These are phyloP conservation scores for Callimorpha dominula DNA, from an alignment of 2,888 invertebrate genomes.

Conservation along the genomic window DNA sequence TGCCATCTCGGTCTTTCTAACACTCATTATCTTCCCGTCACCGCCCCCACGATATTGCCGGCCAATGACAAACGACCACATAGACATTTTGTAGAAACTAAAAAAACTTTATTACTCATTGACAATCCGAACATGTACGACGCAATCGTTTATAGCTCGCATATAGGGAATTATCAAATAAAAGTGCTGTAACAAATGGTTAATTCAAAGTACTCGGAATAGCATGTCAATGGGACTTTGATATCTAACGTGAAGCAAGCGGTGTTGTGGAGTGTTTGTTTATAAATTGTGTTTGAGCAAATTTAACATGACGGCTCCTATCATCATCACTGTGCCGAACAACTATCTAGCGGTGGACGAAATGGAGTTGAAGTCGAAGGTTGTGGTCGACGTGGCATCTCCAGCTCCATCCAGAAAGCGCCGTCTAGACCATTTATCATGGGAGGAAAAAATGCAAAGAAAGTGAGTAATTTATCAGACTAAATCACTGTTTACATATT, in stretches of 20 bases:
- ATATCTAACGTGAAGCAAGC: conserved; percentile 45
- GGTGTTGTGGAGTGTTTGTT: conserved; percentile 64
- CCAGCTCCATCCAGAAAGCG: conserved; percentile 87
- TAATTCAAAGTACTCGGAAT: conserved; percentile 50
- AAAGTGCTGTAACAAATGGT: conserved; percentile 68
- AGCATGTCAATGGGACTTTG: conserved; percentile 71
- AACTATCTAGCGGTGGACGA: conserved; percentile 77
- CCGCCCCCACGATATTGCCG: conserved; percentile 59
- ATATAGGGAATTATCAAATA: conserved; percentile 65
- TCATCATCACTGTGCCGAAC: conserved; percentile 84
- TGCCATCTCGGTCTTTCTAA: conserved; percentile 48
- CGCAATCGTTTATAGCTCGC: conserved; percentile 70
- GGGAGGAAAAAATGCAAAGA: conserved; percentile 95
- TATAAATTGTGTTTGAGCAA: conserved; percentile 58
- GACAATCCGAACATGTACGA: conserved; percentile 76
- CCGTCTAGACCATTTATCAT: conserved; percentile 92
- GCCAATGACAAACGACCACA: conserved; percentile 77
- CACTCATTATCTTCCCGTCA: conserved; percentile 40
- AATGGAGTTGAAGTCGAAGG: conserved; percentile 66
- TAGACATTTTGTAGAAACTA: conserved; percentile 67
- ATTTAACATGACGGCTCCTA: conserved; percentile 80
- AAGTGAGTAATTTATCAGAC: conserved; percentile 88
- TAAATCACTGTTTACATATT: conserved; percentile 20
- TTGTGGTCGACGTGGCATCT: conserved; percentile 68
- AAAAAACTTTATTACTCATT: conserved; percentile 64